These are phyloP conservation scores for Antheraea assamensis DNA, from an alignment of 2,888 invertebrate species.

Conservation along the genomic window DNA sequence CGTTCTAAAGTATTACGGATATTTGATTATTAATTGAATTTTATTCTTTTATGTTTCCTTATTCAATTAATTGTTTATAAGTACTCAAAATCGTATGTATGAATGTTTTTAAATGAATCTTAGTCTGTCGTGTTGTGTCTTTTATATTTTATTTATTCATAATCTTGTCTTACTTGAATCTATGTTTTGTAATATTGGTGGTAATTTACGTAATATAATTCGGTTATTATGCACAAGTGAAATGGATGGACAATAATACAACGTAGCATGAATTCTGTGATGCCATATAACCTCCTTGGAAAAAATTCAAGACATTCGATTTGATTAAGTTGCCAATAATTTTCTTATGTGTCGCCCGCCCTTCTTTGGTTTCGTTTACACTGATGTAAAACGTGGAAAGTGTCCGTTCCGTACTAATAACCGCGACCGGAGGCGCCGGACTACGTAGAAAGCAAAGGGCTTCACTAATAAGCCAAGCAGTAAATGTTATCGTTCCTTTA, in stretches of 20 bases:
- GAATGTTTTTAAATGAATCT: too few relatives aligned
- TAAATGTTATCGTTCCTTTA: background rate
- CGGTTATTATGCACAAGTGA: too few relatives aligned
- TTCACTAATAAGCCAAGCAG: background rate
- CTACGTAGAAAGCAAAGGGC: slow-evolving; percentile 33
- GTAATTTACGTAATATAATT: too few relatives aligned
- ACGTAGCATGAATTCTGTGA: too few relatives aligned
- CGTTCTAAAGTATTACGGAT: background rate
- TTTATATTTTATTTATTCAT: too few relatives aligned
- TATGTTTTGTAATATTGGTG: too few relatives aligned
- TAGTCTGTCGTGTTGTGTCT: background rate
- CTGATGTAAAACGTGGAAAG: slow-evolving; percentile 29
- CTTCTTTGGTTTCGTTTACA: background rate
- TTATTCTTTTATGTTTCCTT: background rate
- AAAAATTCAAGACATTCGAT: too few relatives aligned
- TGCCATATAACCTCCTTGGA: too few relatives aligned
- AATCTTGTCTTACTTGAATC: too few relatives aligned
- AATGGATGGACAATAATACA: too few relatives aligned
- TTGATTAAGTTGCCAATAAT: background rate
- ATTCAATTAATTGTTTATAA: background rate
- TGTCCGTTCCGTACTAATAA: slow-evolving; percentile 35
- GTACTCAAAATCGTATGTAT: too few relatives aligned
- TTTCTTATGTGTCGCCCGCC: background rate
- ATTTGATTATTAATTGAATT: background rate
- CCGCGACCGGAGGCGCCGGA: slow-evolving; percentile 22